Evolutionary conservation across 2,888 invertebrate genomes (phyloP), one percentile per base, ranked within the genome.

Genomic region (Incurvaria masculella): DNA sequence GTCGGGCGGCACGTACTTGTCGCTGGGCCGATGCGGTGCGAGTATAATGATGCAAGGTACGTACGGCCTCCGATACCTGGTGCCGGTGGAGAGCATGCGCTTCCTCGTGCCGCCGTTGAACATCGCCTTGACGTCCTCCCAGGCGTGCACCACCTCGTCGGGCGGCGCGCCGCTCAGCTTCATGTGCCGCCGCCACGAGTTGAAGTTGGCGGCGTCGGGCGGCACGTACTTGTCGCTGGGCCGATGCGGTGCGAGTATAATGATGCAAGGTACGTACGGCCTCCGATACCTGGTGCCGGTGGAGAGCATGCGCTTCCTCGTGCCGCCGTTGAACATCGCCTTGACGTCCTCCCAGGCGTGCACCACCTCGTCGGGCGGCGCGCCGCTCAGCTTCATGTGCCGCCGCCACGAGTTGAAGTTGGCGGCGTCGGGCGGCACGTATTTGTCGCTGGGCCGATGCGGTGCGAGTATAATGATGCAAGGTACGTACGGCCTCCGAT

Each of bases 81-180:
- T 49, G 21, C 58, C 48, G 5, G 60, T 58, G n/a, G 81, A 81
- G 10, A 84, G 76, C 67, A 90, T 81, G 42, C 94, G 81, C 64
- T 94, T 94, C 47, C 95, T 79, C 1, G 92, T 94, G 1, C 97
- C 97, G 0, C 97, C 97, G 68, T 98, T 98, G 68, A 97, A 98
- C 97, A 97, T 97, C 2, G 97, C 97, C 61, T 97, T 97, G 0
- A 97, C 97, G 67, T 97, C 97, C 69, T 97, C 97, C 97, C 97
- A 97, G 0, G 95, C 94, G 59, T 91, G 88, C 0, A 84, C 81
- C 18, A 93, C 87, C 62, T 93, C 91, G 54, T 93, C 91, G 0
- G 89, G 89, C 0, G 89, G 90, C 44, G 79, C 85, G 0, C 93
- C 94, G 53, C 87, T 89, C 2, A 98, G 82, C 60, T 90, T 89